Evolutionary conservation across 2,888 invertebrate species (phyloP), one percentile per base, ranked within the genome.

Genomic region (Acronicta alni): DNA sequence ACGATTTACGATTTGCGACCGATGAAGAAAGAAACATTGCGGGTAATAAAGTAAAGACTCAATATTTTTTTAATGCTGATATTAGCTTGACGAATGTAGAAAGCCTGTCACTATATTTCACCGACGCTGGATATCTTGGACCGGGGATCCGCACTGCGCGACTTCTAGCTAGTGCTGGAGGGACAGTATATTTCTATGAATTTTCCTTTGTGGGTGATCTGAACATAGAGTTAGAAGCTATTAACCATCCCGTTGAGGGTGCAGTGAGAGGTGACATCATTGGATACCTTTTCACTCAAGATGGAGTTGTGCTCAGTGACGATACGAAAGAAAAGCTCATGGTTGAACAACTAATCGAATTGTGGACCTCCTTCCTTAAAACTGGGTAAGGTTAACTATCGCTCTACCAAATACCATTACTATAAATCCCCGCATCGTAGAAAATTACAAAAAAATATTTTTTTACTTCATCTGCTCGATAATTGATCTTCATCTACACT

Each of bases 221-320:
- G 59, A 95, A 95, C 12, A 81, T 90, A 30, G 93, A 93, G 59
- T 87, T 93, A 49, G 82, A 86, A 7, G 83, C 92, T 68, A 57
- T 94, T 66, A 82, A 87, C 2, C 84, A 84, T 5, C 83, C 89
- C 5, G 67, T 83, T 16, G 57, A 79, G 0, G 95, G 95, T 0
- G 95, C 95, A 4, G 94, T 93, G 26, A 92, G 94, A 43, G 95
- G 95, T 2, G 95, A 95, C 71, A 92, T 95, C 45, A 78, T 94
- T 53, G 93, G 94, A 0, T 95, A 95, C 56, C 77, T 95, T 14
- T 95, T 96, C 66, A 77, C 75, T 15, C 82, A 81, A 48, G 76
- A 83, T 12, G 83, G 80, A 1, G 26, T 62, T 0, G 15, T 57
- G 16, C 71, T 75, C 1, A 57, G 23, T 1, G 75, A 75, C n/a